Conservation (phyloP, 2,113 vertebrate species). For the Nyctibius bracteatus region DNA sequence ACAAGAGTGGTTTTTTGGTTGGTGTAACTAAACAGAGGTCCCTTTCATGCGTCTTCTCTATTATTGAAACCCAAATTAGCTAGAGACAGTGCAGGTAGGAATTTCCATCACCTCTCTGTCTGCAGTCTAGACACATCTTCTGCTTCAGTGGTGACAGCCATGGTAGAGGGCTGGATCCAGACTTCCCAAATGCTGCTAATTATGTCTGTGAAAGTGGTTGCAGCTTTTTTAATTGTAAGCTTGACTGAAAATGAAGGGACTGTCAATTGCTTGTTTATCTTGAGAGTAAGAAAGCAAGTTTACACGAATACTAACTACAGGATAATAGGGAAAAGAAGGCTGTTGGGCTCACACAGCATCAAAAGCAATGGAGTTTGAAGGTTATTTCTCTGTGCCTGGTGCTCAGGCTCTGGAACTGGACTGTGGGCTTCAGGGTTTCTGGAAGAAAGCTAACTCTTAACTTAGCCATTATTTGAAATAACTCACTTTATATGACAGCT, state of each 20-base stretch:
- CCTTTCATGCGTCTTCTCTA: background rate
- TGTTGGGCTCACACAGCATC: background rate
- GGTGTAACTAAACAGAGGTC: background rate
- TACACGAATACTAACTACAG: constrained; percentile 11
- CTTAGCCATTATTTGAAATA: background rate
- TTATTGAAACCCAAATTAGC: background rate
- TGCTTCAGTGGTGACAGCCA: background rate
- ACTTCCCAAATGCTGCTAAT: background rate
- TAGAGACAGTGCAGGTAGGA: background rate
- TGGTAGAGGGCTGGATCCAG: background rate
- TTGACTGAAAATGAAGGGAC: background rate
- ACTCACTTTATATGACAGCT: background rate
- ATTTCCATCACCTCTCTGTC: background rate
- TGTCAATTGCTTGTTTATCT: constrained; percentile 23
- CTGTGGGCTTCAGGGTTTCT: background rate
- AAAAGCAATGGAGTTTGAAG: background rate
- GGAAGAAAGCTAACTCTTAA: background rate
- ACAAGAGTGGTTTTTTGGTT: background rate
- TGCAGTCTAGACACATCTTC: background rate
- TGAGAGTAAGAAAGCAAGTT: background rate
- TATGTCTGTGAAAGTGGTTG: background rate
- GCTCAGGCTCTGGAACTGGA: background rate
- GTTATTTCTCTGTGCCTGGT: background rate
- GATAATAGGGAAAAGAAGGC: background rate
- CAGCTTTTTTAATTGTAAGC: background rate